A percentile compares a stretch with the other conserved stretches of the same genome.
Evolutionary conservation across 2,113 vertebrate species (phyloP).

Genomic region (Myiopsitta monachus): DNA sequence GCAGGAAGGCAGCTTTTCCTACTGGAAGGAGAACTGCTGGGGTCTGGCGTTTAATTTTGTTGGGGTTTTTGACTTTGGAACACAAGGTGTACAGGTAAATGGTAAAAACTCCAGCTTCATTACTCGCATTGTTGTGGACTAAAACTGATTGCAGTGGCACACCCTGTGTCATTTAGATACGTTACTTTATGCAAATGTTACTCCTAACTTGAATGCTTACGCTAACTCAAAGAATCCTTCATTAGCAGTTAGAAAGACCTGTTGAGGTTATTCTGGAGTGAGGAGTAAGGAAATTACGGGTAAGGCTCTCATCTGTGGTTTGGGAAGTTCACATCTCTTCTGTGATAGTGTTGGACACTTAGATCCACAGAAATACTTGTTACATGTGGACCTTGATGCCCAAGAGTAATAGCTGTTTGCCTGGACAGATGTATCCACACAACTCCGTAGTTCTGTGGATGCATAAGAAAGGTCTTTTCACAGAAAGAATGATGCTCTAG

Average conservation of each 20-base stretch:
- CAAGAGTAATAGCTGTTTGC: neutral
- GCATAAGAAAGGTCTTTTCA: neutral
- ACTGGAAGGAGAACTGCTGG: neutral
- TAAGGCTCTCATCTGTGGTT: neutral
- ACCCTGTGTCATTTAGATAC: fast-evolving
- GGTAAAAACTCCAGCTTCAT: neutral
- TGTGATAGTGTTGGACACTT: neutral
- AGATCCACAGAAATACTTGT: neutral
- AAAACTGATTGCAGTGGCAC: neutral
- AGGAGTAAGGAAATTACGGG: neutral
- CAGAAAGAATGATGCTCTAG: neutral
- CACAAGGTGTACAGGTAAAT: neutral
- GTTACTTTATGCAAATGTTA: neutral
- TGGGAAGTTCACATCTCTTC: neutral
- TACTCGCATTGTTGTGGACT: neutral
- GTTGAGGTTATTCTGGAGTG: neutral
- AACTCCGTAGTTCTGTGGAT: neutral
- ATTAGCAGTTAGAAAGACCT: neutral
- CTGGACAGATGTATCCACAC: neutral
- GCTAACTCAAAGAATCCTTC: neutral
- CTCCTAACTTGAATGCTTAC: neutral
- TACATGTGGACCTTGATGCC: neutral
- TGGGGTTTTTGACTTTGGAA: neutral
- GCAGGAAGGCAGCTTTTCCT: neutral
- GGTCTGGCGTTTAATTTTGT: neutral